These are phyloP conservation scores for Nothocercus nigrocapillus DNA, from an alignment of 2,113 vertebrate genomes.

Conservation along the genomic window DNA sequence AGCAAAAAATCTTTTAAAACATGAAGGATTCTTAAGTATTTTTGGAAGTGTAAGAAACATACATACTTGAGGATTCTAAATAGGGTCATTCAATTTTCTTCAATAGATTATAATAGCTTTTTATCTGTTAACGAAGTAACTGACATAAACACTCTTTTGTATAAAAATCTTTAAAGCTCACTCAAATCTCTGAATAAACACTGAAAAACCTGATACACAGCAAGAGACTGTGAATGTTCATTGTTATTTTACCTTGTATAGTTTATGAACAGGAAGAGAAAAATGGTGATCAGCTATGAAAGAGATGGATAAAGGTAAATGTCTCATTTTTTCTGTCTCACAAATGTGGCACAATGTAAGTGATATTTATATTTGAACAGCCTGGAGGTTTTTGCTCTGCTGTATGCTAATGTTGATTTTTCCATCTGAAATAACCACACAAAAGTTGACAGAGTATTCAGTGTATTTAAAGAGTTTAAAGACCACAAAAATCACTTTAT, in stretches of 20 bases:
- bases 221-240: neutral
- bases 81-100: neutral
- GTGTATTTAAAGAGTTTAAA: neutral
- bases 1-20: neutral
- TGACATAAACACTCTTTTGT: neutral
- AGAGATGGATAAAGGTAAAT: neutral
- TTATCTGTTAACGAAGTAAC: neutral
- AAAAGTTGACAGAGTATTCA: neutral
- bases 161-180: neutral
- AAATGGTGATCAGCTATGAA: neutral
- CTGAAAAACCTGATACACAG: neutral
- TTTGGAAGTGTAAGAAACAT: neutral
- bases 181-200: neutral
- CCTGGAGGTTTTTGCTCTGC: neutral
- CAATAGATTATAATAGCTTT: neutral
- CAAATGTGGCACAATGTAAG: neutral
- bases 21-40: neutral
- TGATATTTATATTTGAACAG: neutral
- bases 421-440: neutral
- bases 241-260: neutral
- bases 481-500: neutral
- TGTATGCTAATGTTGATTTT: neutral
- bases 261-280: neutral
- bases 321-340: neutral
- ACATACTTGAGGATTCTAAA: neutral